These are phyloP conservation scores for Rhineura floridana DNA, from an alignment of 2,113 vertebrate genomes.

Conservation along the genomic window DNA sequence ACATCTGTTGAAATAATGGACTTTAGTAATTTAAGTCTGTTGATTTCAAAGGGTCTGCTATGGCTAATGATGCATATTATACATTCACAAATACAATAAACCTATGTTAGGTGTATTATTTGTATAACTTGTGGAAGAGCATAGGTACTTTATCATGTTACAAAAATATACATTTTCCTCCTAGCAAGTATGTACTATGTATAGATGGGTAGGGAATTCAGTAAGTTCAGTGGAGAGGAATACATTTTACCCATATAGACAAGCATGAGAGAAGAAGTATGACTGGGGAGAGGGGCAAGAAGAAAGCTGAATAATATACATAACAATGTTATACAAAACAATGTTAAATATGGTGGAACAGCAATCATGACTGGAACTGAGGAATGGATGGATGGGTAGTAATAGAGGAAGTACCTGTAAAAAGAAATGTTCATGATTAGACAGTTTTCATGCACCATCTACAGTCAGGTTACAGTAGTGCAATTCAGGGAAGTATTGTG, in stretches of 20 bases:
- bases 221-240: not conserved
- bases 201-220: not conserved
- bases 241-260: not conserved
- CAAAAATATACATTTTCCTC: not conserved
- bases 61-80: no score
- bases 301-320: not conserved
- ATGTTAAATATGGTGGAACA: not conserved
- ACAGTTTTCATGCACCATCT: slow-evolving; percentile 15
- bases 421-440: not conserved
- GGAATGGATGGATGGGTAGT: not conserved
- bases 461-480: slow-evolving; percentile 12
- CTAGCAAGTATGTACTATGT: not conserved
- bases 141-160: not conserved
- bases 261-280: not conserved
- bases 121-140: not conserved
- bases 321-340: not conserved
- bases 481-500: not conserved
- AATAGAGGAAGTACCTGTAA: not conserved
- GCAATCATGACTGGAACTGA: not conserved
- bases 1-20: no score
- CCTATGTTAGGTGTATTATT: not conserved
- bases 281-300: not conserved
- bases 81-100: not conserved
- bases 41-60: no score
- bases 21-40: no score